A percentile compares a stretch with the other conserved stretches of the same genome.
Conservation (phyloP, 2,888 invertebrate genomes). For the Diarsia brunnea region DNA sequence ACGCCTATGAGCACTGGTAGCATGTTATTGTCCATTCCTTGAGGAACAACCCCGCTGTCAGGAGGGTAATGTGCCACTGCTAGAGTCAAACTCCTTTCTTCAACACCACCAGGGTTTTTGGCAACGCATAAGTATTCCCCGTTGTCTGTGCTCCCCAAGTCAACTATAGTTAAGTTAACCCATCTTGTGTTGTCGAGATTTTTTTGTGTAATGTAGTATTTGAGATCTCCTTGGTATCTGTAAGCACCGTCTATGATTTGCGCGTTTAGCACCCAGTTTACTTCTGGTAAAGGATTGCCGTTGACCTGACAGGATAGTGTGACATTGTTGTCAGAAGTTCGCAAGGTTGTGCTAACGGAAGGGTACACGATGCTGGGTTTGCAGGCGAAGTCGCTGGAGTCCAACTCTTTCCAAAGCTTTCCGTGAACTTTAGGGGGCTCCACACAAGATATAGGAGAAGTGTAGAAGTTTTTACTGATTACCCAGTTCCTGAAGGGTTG, state of each 20-base stretch:
- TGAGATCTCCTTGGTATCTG: constrained; percentile 87
- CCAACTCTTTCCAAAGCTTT: constrained; percentile 93
- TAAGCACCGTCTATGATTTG: constrained; percentile 90
- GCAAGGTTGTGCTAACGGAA: constrained; percentile 90
- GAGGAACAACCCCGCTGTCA: constrained; percentile 81
- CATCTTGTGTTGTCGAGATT: constrained; percentile 88
- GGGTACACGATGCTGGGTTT: constrained; percentile 94
- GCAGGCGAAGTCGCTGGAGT: constrained; percentile 95
- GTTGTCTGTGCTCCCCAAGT: constrained; percentile 92
- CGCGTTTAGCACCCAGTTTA: constrained; percentile 94
- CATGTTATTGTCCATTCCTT: constrained; percentile 90
- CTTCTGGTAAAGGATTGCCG: constrained; percentile 94
- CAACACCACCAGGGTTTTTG: constrained; percentile 95
- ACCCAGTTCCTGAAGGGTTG: constrained; percentile 95
- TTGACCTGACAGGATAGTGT: constrained; percentile 94
- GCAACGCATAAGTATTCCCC: constrained; percentile 95
- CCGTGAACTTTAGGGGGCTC: constrained; percentile 93
- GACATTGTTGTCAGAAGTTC: constrained; percentile 92
- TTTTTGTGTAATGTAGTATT: constrained; percentile 84
- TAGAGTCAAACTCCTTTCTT: constrained; percentile 94
- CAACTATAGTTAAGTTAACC: constrained; percentile 93
- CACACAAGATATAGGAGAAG: constrained; percentile 93
- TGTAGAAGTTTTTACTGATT: constrained; percentile 93
- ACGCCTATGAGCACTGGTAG: constrained; percentile 90
- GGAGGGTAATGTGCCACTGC: constrained; percentile 85